phyloP scores from a whole-genome alignment of 2,888 invertebrate genomes.

The Lapara coniferarum region DNA sequence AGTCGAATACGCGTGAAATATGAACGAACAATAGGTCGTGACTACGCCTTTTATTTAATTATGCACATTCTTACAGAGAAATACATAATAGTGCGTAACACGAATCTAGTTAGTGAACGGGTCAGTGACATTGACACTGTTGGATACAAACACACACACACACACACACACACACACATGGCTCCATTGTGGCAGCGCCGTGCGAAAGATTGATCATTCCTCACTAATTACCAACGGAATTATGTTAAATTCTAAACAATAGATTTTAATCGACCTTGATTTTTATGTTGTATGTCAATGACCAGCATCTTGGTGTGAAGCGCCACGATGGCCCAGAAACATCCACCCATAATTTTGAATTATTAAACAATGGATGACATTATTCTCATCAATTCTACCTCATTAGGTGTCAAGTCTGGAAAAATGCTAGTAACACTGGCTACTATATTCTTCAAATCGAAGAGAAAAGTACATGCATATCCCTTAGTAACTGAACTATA shows the following conservation, averaged over 20 bases:
- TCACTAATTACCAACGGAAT: conserved; percentile 23
- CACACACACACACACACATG: conserved; percentile 5
- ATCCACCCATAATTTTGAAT: no score
- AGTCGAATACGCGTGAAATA: neutral
- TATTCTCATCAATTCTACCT: no score
- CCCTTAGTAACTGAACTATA: no score
- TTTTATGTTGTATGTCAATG: neutral
- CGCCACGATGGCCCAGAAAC: no score
- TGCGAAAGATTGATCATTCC: conserved; percentile 23
- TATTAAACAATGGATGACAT: no score
- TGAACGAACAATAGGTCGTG: conserved; percentile 30
- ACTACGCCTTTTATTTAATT: conserved; percentile 24
- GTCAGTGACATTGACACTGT: conserved; percentile 58
- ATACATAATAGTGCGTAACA: conserved; percentile 33
- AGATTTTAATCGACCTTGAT: neutral
- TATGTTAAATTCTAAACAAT: conserved; percentile 16
- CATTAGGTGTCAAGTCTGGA: no score
- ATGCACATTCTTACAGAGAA: conserved; percentile 31
- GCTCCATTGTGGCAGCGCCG: conserved; percentile 13
- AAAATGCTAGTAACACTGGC: no score
- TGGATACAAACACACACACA: conserved; percentile 28
- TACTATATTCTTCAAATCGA: no score
- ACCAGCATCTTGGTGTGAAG: no score
- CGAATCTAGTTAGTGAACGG: conserved; percentile 33
- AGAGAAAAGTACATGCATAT: no score